Evolutionary conservation across 1,140 invertebrate genomes (phyloP).

Genomic region (Liolophura sinensis): DNA sequence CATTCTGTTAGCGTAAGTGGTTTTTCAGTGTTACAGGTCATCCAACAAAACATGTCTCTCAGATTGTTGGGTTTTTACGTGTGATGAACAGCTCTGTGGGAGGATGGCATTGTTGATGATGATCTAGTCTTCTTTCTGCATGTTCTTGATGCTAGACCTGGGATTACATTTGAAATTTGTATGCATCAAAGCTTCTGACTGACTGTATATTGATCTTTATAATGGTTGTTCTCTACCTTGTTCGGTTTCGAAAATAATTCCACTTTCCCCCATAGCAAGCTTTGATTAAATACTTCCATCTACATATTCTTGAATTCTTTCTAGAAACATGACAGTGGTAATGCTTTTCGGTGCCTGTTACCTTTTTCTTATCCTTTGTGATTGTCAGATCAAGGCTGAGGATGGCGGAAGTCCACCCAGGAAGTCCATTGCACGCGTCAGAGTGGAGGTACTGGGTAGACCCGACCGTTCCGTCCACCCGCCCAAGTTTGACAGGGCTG

Average conservation of each 20-base stretch:
- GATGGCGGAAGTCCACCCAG: constrained; percentile 69
- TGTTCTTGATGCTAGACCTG: too few relatives aligned
- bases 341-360: neutral
- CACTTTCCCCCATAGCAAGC: too few relatives aligned
- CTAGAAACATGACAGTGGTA: constrained; percentile 1
- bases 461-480: constrained; percentile 62
- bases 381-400: constrained; percentile 73
- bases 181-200: too few relatives aligned
- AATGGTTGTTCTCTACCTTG: too few relatives aligned
- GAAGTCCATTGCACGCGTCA: constrained; percentile 71
- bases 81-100: too few relatives aligned
- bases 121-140: too few relatives aligned
- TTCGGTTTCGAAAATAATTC: too few relatives aligned
- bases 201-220: too few relatives aligned
- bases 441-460: constrained; percentile 51
- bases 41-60: constrained; percentile 1
- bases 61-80: neutral
- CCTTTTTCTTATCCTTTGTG: neutral
- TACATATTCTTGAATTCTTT: too few relatives aligned
- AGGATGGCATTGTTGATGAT: too few relatives aligned
- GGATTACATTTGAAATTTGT: too few relatives aligned
- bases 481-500: constrained; percentile 68
- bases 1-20: constrained; percentile 76
- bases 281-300: too few relatives aligned
- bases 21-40: constrained; percentile 5